Percentiles rank a stretch among this genome's conserved stretches.
Evolutionary conservation across 2,888 invertebrate species (phyloP).

Genomic region (Drosophila peninsularis): DNA sequence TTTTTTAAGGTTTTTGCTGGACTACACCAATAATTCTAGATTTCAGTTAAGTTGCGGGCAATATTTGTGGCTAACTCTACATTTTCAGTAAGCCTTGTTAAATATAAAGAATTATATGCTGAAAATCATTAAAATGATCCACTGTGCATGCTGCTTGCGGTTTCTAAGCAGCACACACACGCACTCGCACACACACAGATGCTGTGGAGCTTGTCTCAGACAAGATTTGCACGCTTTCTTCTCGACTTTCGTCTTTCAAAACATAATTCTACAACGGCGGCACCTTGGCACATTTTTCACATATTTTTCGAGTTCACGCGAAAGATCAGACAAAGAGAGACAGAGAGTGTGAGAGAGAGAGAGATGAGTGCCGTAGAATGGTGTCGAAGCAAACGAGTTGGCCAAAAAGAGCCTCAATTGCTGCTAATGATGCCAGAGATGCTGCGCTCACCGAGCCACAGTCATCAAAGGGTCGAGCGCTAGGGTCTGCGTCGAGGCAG

Average conservation of each 20-base stretch:
- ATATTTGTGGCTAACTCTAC: not conserved
- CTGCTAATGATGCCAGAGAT: constrained; percentile 59
- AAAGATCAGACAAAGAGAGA: constrained; percentile 13
- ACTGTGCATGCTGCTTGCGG: constrained; percentile 24
- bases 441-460: constrained; percentile 28
- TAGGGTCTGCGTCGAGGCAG: not conserved
- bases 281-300: constrained; percentile 72
- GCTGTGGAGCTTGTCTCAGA: not conserved
- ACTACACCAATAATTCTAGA: not conserved
- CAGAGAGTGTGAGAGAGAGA: not conserved
- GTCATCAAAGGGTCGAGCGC: not conserved
- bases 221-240: constrained; percentile 75
- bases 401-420: constrained; percentile 54
- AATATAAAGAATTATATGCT: not conserved
- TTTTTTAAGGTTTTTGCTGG: no score
- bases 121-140: not conserved
- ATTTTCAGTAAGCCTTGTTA: not conserved
- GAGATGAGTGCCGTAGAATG: constrained; percentile 26
- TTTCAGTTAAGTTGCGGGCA: not conserved
- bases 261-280: constrained; percentile 46
- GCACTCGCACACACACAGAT: not conserved
- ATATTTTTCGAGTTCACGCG: constrained; percentile 68
- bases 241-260: constrained; percentile 59
- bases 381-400: constrained; percentile 47
- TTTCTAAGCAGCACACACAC: constrained; percentile 8